phyloP scores from a whole-genome alignment of 1,140 invertebrate species.

The Idris sp. region DNA sequence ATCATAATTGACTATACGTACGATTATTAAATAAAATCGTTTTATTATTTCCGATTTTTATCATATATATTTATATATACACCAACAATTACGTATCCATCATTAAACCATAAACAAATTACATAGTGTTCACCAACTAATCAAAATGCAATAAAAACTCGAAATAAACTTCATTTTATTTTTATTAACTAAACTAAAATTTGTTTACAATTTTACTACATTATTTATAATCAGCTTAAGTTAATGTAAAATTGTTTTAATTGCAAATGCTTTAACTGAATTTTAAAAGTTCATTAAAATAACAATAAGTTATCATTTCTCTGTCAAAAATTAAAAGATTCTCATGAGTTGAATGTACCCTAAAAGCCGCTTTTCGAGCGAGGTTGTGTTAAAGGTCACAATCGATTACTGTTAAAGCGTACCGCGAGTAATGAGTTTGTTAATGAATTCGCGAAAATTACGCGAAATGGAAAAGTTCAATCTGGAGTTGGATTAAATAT shows the following conservation, averaged over 20 bases:
- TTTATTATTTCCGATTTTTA: conserved; percentile 51
- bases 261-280: too few relatives aligned
- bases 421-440: conserved; percentile 49
- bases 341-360: conserved; percentile 40
- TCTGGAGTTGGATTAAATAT: conserved; percentile 52
- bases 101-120: conserved; percentile 43
- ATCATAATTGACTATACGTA: conserved; percentile 21
- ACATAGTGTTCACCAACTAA: conserved; percentile 6
- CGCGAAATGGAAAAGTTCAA: conserved; percentile 55
- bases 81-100: conserved; percentile 19
- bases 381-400: conserved; percentile 49
- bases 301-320: too few relatives aligned
- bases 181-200: too few relatives aligned
- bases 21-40: conserved; percentile 47
- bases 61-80: too few relatives aligned
- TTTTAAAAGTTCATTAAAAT: too few relatives aligned
- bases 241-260: too few relatives aligned
- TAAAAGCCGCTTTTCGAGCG: conserved; percentile 42
- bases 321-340: too few relatives aligned
- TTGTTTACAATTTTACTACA: too few relatives aligned
- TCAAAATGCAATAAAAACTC: conserved; percentile 32
- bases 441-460: conserved; percentile 60
- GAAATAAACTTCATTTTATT: too few relatives aligned
- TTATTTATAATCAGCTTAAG: too few relatives aligned
- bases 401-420: conserved; percentile 38